Base-by-base conservation (phyloP, 1,140 invertebrate species). In the Pseudomyrmex flavicornis region DNA sequence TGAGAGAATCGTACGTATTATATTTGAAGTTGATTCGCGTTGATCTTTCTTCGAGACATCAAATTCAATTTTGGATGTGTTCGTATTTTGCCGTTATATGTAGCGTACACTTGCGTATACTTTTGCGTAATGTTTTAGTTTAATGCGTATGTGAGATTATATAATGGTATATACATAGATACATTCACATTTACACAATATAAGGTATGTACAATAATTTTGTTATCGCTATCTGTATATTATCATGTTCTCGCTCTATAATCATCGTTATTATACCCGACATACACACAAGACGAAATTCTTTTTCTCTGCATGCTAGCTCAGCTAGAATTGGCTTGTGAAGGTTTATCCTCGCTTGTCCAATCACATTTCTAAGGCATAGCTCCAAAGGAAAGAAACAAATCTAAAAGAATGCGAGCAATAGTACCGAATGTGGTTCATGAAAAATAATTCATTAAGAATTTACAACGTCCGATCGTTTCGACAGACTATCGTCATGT, bases 91-190 rank as follows among this genome's bases (percentile, higher is more conserved):
- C 22, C 70, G n/a, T 59, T 63, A 52, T 15, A 65, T 12, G 5
- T 44, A 3, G n/a, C 54, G 5, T n/a, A 35, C 35, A 35, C 52
- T 12, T 83, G 20, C 52, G 2, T 65, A 62, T 77, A 69, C 20
- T 82, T 87, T 76, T 82, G 61, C 20, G 20, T 59, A 85, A 90
- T 84, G 76, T 82, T 90, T 90, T 91, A 35, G 35, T 35, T 35
- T 35, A 35, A 35, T 35, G 35, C 35, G 35, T 35, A 35, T 35
- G 90, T 89, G 84, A 85, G 61, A 80, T 5, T 35, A 35, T 35
- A 88, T 87, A 82, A 73, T 56, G 26, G 17, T 91, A 90, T 91
- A 90, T 90, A 90, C 89, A 91, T 88, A 90, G 88, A 89, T 91
- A 91, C 90, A 91, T 68, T 87, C 84, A 87, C 88, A 91, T 91